phyloP scores from a whole-genome alignment of 2,797 vertebrate species.

The Cetoscarus ocellatus region DNA sequence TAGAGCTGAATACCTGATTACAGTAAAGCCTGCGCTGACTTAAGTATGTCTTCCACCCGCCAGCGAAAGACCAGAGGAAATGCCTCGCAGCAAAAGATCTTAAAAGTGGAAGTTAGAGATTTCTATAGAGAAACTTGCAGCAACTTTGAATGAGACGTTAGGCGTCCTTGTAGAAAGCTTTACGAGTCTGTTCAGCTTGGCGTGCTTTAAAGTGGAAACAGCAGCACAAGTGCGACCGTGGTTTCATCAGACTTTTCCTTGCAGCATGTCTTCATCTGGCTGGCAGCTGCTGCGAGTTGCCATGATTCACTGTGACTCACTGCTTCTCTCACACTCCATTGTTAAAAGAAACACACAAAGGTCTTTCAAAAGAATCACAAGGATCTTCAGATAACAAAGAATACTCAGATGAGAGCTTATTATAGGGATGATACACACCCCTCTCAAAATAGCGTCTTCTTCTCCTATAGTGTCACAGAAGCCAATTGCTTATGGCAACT shows the following conservation, averaged over 20 bases:
- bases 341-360: constrained; percentile 36
- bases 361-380: constrained; percentile 27
- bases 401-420: constrained; percentile 23
- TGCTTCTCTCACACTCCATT: constrained; percentile 31
- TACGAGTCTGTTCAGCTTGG: not conserved
- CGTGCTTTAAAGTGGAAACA: constrained; percentile 55
- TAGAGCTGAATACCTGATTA: constrained; percentile 69
- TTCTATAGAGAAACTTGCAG: constrained; percentile 27
- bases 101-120: constrained; percentile 28
- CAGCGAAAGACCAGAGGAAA: constrained; percentile 42
- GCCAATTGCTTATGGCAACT: constrained; percentile 42
- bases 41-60: constrained; percentile 38
- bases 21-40: constrained; percentile 44
- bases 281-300: constrained; percentile 63
- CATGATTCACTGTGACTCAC: constrained; percentile 56
- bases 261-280: constrained; percentile 60
- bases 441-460: constrained; percentile 32
- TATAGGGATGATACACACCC: constrained; percentile 14
- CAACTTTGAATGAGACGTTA: constrained; percentile 44
- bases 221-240: constrained; percentile 18
- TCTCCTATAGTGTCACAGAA: constrained; percentile 22
- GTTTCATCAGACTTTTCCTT: constrained; percentile 50
- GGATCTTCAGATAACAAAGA: constrained; percentile 27
- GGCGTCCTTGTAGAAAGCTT: constrained; percentile 13
- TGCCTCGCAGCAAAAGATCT: constrained; percentile 37